Evolutionary conservation across 2,888 invertebrate genomes (phyloP), one percentile per base, ranked within the genome.

Genomic region (Troides aeacus): DNA sequence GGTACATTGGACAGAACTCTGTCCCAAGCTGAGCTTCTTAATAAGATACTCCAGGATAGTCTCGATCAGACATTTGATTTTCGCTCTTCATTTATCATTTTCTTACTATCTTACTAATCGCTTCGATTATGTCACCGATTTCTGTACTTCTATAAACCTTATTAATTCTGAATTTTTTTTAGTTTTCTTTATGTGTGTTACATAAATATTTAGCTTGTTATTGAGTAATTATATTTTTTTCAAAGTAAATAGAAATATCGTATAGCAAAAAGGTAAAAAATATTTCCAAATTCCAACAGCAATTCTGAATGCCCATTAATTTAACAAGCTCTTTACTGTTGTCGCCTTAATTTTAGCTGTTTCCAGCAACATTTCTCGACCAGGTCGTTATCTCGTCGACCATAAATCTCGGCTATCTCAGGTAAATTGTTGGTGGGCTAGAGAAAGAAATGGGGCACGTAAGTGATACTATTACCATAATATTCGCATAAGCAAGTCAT

Each of bases 341-440:
- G 59, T 64, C 63, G 56, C 63, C 18, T 64, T 56, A 65, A 68
- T 60, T 69, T 61, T 58, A 58, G 42, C 61, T 21, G 53, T 62
- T 69, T 62, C 64, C 69, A 65, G 53, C 60, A 60, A 64, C 64
- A 42, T 57, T 30, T 46, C 46, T 53, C 56, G 30, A 30, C 24
- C 57, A 39, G 62, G 69, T 69, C 69, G 64, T 69, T 69, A 69
- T 69, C 69, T 57, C 39, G 5, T 56, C 62, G 30, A 3, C 62
- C 69, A 69, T 69, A 69, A 69, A 69, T 69, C 69, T 69, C 24
- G 64, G 62, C 57, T 65, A 69, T 69, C 69, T 69, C 39, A 69
- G 62, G 64, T 69, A 69, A 69, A 69, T 69, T 69, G 62, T 69
- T 69, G 56, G 69, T 56, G 69, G 60, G 65, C 64, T 64, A 61